Evolutionary conservation across 2,113 vertebrate species (phyloP).

Genomic region (Eptesicus fuscus): DNA sequence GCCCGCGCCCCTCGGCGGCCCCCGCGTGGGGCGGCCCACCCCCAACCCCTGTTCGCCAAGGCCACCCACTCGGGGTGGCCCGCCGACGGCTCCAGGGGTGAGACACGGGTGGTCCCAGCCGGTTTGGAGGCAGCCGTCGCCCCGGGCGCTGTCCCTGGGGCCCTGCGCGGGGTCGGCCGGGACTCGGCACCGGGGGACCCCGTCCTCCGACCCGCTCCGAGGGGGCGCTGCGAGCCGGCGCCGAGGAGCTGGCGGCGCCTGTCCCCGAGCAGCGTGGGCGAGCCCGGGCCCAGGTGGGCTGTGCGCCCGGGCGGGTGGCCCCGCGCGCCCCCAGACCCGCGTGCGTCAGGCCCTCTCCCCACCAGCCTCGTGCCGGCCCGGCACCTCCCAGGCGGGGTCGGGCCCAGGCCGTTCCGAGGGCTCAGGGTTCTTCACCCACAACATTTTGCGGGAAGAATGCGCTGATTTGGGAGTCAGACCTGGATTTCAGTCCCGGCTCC

Average conservation of each 20-base stretch:
- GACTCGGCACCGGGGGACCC: background rate
- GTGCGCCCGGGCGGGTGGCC: background rate
- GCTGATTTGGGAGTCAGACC: background rate
- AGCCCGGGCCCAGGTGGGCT: background rate
- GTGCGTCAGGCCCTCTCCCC: background rate
- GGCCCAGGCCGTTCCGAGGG: background rate
- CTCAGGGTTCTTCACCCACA: background rate
- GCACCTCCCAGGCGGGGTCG: background rate
- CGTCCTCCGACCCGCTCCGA: background rate
- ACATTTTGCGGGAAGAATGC: background rate
- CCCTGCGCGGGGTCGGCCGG: background rate
- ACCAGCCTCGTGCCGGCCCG: background rate
- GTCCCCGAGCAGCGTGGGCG: background rate
- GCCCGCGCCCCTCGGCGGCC: background rate
- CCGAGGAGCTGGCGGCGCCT: background rate
- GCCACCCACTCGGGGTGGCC: background rate
- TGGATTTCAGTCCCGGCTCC: background rate
- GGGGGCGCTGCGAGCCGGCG: background rate
- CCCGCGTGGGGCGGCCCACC: background rate
- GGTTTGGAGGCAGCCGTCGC: background rate
- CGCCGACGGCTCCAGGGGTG: too few species aligned
- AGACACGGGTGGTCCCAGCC: background rate
- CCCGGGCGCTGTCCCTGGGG: background rate
- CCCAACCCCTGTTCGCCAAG: rapidly evolving
- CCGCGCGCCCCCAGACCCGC: too few species aligned